phyloP scores from a whole-genome alignment of 1,140 invertebrate genomes.

The Epicauta chinensis region DNA sequence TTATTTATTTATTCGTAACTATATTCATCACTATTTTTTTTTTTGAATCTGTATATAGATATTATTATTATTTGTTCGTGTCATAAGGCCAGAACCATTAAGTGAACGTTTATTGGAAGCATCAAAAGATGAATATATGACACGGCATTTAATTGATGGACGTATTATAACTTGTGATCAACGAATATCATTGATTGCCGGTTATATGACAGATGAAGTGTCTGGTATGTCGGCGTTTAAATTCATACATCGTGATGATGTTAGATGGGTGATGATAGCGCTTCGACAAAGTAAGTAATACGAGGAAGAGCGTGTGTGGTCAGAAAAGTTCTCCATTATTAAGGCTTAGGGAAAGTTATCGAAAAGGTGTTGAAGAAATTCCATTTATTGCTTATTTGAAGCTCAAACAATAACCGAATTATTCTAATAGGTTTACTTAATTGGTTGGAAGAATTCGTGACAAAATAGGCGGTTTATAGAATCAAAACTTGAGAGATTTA shows the following conservation, averaged over 20 bases:
- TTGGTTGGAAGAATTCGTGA: no score
- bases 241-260: conserved; percentile 82
- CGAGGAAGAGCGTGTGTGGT: no score
- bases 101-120: conserved; percentile 65
- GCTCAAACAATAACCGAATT: no score
- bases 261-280: conserved; percentile 74
- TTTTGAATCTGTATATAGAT: no score
- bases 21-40: not conserved
- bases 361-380: no score
- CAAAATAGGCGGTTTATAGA: no score
- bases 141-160: conserved; percentile 75
- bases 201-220: conserved; percentile 79
- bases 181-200: conserved; percentile 75
- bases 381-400: no score
- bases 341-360: no score
- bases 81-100: conserved; percentile 55
- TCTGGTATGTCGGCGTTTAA: conserved; percentile 72
- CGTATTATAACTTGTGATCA: conserved; percentile 80
- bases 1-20: not conserved
- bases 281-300: conserved; percentile 81
- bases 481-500: no score
- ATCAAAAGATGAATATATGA: conserved; percentile 75
- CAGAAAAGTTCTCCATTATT: no score
- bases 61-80: conserved; percentile 37
- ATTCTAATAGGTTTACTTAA: no score